Conservation (phyloP, 2,113 vertebrate species). For the Mormoops blainvillei region DNA sequence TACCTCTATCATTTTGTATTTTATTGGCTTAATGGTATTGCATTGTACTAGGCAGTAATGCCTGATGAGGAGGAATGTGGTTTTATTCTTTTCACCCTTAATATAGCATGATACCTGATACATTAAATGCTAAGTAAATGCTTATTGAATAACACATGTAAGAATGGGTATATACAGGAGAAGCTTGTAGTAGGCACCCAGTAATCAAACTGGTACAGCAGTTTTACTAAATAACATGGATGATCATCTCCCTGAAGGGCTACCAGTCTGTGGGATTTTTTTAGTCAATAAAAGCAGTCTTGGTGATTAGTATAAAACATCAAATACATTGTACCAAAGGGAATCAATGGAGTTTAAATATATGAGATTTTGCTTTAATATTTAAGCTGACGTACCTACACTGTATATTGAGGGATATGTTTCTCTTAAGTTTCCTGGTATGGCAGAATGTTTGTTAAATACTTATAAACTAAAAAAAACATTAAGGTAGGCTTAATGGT, state of each 20-base stretch:
- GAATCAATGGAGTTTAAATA: neutral
- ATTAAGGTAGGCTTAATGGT: neutral
- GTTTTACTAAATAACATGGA: constrained; percentile 15
- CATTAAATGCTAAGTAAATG: neutral
- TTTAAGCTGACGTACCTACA: neutral
- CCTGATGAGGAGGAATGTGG: neutral
- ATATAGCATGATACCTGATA: neutral
- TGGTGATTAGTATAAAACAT: neutral
- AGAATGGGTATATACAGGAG: constrained; percentile 9
- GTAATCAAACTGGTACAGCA: neutral
- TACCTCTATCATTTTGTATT: neutral
- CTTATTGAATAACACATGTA: neutral
- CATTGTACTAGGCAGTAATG: neutral
- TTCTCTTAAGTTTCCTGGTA: neutral
- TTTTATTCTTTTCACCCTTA: constrained; percentile 2
- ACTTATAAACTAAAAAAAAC: neutral
- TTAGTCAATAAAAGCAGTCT: neutral
- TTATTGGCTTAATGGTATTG: neutral
- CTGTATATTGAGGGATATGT: neutral
- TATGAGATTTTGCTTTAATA: neutral
- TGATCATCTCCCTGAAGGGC: neutral
- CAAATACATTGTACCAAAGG: neutral
- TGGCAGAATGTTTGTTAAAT: constrained; percentile 3
- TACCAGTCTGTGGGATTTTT: neutral
- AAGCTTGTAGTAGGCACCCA: neutral